phyloP scores from a whole-genome alignment of 2,113 vertebrate genomes.

The Epinephelus fuscoguttatus region DNA sequence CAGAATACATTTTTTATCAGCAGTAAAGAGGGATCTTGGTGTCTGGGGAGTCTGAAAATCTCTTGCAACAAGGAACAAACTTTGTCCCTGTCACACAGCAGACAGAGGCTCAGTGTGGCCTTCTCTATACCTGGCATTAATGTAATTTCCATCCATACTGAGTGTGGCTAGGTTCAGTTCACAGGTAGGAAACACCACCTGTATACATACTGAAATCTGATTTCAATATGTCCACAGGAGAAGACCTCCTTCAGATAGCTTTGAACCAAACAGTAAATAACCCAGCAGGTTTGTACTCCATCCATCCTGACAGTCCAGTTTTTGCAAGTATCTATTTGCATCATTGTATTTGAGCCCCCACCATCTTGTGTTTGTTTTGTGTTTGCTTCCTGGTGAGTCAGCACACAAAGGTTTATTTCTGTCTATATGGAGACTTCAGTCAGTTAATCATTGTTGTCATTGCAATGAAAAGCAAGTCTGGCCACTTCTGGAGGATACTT shows the following conservation, averaged over 20 bases:
- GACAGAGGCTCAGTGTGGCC: neutral
- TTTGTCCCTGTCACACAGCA: neutral
- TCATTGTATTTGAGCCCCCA: neutral
- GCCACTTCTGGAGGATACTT: neutral
- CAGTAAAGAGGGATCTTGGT: neutral
- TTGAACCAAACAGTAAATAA: slow-evolving; percentile 12
- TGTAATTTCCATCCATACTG: neutral
- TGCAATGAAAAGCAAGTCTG: neutral
- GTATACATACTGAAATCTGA: slow-evolving; percentile 11
- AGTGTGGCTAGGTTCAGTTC: neutral
- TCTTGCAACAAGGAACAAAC: neutral
- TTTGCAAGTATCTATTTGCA: slow-evolving; percentile 10
- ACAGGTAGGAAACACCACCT: slow-evolving; percentile 9
- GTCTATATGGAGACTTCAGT: neutral
- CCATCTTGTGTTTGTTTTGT: neutral
- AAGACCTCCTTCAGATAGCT: slow-evolving; percentile 1
- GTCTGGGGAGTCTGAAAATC: neutral
- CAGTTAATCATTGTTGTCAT: neutral
- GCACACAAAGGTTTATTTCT: slow-evolving; percentile 15
- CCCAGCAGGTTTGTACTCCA: neutral
- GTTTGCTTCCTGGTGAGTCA: neutral
- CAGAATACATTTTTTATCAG: slow-evolving; percentile 15
- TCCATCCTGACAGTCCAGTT: slow-evolving; percentile 24
- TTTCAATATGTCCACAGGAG: slow-evolving; percentile 2
- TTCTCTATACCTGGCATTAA: neutral